Conservation (phyloP, 2,888 invertebrate species). For the Diaperis boleti region DNA sequence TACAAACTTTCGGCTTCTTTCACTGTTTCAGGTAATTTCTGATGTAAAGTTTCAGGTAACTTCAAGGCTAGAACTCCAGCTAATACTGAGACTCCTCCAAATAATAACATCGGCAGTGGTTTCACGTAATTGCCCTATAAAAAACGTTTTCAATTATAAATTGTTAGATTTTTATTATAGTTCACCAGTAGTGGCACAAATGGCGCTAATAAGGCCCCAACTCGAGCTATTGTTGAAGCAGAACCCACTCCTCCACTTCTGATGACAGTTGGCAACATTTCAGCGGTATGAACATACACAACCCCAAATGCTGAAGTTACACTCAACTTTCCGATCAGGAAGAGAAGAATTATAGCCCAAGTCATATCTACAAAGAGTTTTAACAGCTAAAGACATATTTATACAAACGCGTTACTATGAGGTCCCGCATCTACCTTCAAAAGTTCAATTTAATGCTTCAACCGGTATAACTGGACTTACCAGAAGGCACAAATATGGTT, state of each 20-base stretch:
- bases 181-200: slow-evolving; percentile 71
- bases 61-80: slow-evolving; percentile 70
- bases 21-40: slow-evolving; percentile 73
- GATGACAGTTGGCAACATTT: slow-evolving; percentile 69
- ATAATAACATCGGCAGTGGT: slow-evolving; percentile 66
- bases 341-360: slow-evolving; percentile 70
- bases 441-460: slow-evolving; percentile 15
- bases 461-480: slow-evolving; percentile 54
- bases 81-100: slow-evolving; percentile 68
- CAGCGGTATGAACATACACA: slow-evolving; percentile 74
- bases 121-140: slow-evolving; percentile 67
- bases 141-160: background rate
- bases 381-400: background rate
- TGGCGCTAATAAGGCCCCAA: slow-evolving; percentile 74
- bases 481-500: slow-evolving; percentile 69
- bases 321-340: slow-evolving; percentile 74
- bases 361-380: slow-evolving; percentile 61
- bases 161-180: background rate
- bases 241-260: slow-evolving; percentile 73
- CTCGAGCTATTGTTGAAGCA: slow-evolving; percentile 71
- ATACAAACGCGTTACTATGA: too few species aligned
- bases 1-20: slow-evolving; percentile 65
- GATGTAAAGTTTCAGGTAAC: slow-evolving; percentile 74
- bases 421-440: too few species aligned
- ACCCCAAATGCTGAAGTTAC: slow-evolving; percentile 75